Percentiles rank a stretch among this genome's conserved stretches.
These are phyloP conservation scores for Diadema setosum DNA, from an alignment of 35 echinoderm and acorn worm genomes.

Conservation along the genomic window DNA sequence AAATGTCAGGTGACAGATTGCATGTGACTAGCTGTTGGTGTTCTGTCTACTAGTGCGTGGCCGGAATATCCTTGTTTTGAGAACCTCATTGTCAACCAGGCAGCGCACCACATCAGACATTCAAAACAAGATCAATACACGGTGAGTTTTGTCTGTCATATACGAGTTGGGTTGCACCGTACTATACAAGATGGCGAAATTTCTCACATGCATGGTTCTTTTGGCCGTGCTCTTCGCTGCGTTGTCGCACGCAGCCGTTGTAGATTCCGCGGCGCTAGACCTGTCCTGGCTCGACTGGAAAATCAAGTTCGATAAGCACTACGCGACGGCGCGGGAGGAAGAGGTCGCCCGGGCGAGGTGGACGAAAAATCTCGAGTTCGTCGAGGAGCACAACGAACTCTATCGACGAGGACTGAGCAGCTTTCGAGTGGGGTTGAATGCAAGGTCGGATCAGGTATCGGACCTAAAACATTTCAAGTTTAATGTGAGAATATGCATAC, in stretches of 20 bases:
- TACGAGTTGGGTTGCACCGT: no score
- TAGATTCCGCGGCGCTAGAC: not conserved
- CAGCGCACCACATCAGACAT: no score
- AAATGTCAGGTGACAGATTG: no score
- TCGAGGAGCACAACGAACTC: not conserved
- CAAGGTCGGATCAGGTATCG: not conserved
- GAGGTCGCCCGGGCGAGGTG: not conserved
- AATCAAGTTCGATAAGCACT: not conserved
- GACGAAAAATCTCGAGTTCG: not conserved
- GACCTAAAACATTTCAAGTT: no score
- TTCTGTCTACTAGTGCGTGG: no score
- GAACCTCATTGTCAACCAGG: no score
- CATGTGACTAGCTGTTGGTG: no score
- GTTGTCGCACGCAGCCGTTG: not conserved
- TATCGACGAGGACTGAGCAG: not conserved
- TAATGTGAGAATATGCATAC: no score
- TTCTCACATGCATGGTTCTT: not conserved
- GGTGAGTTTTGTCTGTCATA: no score
- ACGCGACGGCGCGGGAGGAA: not conserved
- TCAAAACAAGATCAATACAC: no score
- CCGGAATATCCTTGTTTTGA: no score
- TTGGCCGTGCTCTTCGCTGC: not conserved
- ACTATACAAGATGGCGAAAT: not conserved
- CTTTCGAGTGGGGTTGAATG: not conserved
- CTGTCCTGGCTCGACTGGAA: not conserved